phyloP scores from a whole-genome alignment of 2,113 vertebrate species.

The Vidua macroura region DNA sequence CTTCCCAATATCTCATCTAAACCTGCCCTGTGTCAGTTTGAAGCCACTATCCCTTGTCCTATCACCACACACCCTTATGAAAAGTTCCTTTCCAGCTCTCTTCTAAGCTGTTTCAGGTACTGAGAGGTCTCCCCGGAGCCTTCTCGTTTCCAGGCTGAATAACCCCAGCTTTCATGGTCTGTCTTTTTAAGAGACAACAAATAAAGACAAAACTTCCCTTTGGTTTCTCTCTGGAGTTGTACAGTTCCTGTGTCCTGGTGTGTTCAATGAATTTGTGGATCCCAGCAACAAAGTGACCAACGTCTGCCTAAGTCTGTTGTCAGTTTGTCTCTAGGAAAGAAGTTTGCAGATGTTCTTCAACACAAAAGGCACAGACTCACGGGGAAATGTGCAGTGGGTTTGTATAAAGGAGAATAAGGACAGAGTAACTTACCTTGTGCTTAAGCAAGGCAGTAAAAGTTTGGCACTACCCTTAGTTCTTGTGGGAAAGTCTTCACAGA shows the following conservation, averaged over 20 bases:
- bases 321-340: neutral
- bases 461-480: neutral
- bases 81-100: neutral
- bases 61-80: neutral
- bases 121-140: neutral
- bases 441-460: neutral
- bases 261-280: neutral
- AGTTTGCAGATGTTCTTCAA: neutral
- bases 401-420: neutral
- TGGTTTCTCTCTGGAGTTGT: neutral
- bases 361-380: neutral
- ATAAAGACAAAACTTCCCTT: neutral
- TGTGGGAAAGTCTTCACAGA: neutral
- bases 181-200: neutral
- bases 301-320: fast-evolving
- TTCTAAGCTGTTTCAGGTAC: neutral
- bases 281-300: neutral
- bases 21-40: neutral
- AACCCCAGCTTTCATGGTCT: neutral
- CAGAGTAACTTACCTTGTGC: neutral
- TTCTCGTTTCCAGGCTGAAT: neutral
- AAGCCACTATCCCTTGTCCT: neutral
- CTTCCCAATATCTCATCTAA: neutral
- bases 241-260: neutral
- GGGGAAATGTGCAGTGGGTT: neutral